Percentiles rank a stretch among this genome's conserved stretches.
These are phyloP conservation scores for Nycticryphes semicollaris DNA, from an alignment of 2,113 vertebrate genomes.

Conservation along the genomic window DNA sequence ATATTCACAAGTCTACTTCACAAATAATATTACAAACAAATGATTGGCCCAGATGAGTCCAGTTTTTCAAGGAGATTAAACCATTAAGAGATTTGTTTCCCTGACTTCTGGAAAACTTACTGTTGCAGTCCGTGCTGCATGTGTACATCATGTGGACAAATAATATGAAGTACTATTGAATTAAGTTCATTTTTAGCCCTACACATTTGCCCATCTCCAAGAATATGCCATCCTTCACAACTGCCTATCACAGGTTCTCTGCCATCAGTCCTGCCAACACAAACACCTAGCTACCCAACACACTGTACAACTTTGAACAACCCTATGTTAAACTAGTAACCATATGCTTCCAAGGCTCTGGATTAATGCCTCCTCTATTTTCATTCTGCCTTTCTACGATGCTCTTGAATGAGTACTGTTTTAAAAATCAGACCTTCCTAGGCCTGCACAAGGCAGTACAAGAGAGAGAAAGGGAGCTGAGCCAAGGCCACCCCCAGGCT, in stretches of 20 bases:
- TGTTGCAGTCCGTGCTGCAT: fast-evolving
- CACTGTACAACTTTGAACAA: background rate
- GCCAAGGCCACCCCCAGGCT: fast-evolving
- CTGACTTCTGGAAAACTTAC: background rate
- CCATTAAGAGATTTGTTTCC: background rate
- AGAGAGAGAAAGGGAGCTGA: background rate
- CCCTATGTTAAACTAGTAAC: background rate
- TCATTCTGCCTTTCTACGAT: background rate
- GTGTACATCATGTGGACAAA: background rate
- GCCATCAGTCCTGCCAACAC: background rate
- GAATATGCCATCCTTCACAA: background rate
- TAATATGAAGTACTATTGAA: background rate
- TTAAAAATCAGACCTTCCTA: background rate
- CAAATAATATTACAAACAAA: background rate
- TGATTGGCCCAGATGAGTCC: background rate
- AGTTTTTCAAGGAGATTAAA: background rate
- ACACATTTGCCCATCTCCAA: background rate
- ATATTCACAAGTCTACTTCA: background rate
- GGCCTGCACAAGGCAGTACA: background rate
- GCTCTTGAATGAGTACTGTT: background rate
- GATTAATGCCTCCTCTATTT: background rate
- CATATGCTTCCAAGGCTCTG: background rate
- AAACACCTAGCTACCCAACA: background rate
- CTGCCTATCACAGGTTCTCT: background rate
- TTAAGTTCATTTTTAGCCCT: background rate